A percentile compares a stretch with the other conserved stretches of the same genome.
Evolutionary conservation across 2,113 vertebrate species (phyloP).

Genomic region (Speoplatyrhinus poulsoni): DNA sequence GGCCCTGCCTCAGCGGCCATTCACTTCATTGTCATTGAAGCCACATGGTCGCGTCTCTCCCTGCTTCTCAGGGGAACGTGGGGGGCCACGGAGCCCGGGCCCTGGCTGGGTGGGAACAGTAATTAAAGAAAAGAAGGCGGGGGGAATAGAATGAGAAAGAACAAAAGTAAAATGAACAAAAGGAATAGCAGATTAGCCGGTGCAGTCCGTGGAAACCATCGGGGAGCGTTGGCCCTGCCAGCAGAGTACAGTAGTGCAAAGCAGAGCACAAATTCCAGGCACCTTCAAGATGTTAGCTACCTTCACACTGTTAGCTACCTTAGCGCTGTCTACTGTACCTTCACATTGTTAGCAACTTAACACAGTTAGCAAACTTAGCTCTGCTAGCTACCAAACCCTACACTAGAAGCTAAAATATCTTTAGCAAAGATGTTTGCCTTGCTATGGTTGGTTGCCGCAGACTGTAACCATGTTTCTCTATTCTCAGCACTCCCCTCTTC

Average conservation of each 20-base stretch:
- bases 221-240: constrained; percentile 65
- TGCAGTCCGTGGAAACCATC: constrained; percentile 66
- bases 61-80: constrained; percentile 65
- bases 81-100: constrained; percentile 52
- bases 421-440: constrained; percentile 52
- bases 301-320: too few relatives aligned
- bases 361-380: neutral
- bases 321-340: too few relatives aligned
- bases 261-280: constrained; percentile 66
- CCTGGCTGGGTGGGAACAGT: constrained; percentile 75
- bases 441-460: constrained; percentile 31
- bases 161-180: constrained; percentile 79
- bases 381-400: constrained; percentile 45
- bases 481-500: constrained; percentile 23
- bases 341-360: too few relatives aligned
- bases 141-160: constrained; percentile 67
- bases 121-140: constrained; percentile 76
- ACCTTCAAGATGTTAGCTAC: constrained; percentile 53
- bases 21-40: constrained; percentile 73
- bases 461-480: constrained; percentile 58
- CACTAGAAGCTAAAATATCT: constrained; percentile 52
- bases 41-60: constrained; percentile 69
- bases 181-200: constrained; percentile 73
- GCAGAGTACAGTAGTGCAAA: constrained; percentile 58
- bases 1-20: constrained; percentile 70